These are phyloP conservation scores for Maccullochella peelii DNA, from an alignment of 2,113 vertebrate species.

Conservation along the genomic window DNA sequence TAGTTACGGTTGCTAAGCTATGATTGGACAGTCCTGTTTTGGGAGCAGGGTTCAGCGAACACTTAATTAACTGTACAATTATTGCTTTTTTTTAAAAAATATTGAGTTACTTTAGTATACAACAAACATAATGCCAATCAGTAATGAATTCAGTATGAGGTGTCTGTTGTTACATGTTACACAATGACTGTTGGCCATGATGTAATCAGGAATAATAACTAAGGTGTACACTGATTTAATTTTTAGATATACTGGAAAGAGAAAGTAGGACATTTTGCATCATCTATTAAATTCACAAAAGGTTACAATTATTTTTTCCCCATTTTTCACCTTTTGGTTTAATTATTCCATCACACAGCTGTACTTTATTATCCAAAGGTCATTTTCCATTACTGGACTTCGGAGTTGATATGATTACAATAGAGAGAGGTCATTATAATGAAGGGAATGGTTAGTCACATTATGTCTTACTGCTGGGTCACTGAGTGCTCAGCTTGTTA, in stretches of 20 bases:
- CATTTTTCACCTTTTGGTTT: background rate
- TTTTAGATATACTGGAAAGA: background rate
- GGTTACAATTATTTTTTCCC: background rate
- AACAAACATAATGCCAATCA: background rate
- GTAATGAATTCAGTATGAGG: background rate
- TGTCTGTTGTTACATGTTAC: background rate
- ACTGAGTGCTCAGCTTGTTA: slow-evolving; percentile 37
- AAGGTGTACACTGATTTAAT: background rate
- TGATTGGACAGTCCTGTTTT: background rate
- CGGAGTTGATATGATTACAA: slow-evolving; percentile 38
- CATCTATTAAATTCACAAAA: slow-evolving; percentile 19
- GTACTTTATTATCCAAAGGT: slow-evolving; percentile 40
- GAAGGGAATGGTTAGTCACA: slow-evolving; percentile 53
- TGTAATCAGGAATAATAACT: slow-evolving; percentile 22
- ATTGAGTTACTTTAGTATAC: background rate
- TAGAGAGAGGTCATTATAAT: slow-evolving; percentile 54
- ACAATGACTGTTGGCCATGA: background rate
- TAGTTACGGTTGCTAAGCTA: background rate
- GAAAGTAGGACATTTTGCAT: slow-evolving; percentile 14
- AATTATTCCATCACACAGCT: slow-evolving; percentile 22
- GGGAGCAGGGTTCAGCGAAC: background rate
- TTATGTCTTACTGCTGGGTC: slow-evolving; percentile 38
- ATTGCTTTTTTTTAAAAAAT: background rate
- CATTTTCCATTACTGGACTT: slow-evolving; percentile 36
- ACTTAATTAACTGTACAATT: slow-evolving; percentile 16